Evolutionary conservation across 2,888 invertebrate species (phyloP).

Genomic region (Pecten maximus): DNA sequence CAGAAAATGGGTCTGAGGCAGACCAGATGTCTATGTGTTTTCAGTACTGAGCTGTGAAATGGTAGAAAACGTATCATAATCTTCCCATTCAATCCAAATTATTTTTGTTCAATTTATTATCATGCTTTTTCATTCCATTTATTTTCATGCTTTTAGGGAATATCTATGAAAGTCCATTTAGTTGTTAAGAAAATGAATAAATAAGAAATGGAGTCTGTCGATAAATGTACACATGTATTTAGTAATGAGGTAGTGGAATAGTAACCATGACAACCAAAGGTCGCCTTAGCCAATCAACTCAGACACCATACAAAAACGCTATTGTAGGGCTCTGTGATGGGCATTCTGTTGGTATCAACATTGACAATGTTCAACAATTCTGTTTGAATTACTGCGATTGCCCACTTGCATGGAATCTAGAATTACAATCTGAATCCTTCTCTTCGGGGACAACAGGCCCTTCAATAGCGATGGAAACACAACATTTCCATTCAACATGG

Average conservation of each 20-base stretch:
- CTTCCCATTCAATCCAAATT: slow-evolving; percentile 27
- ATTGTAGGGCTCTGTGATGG: not conserved
- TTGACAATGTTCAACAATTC: not conserved
- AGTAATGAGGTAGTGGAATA: not conserved
- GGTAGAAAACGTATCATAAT: not conserved
- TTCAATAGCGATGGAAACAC: slow-evolving; percentile 6
- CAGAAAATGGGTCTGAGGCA: not conserved
- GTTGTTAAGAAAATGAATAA: not conserved
- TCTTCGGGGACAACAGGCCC: not conserved
- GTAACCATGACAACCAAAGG: not conserved
- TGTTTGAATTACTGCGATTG: slow-evolving; percentile 10
- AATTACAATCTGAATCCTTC: not conserved
- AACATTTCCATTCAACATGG: slow-evolving; percentile 24
- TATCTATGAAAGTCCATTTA: slow-evolving; percentile 1
- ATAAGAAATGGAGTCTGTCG: not conserved
- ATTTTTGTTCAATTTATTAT: not conserved
- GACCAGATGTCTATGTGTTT: not conserved
- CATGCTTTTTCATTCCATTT: not conserved
- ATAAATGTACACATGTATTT: not conserved
- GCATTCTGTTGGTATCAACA: slow-evolving; percentile 19
- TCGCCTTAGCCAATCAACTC: not conserved
- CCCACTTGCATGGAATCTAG: slow-evolving; percentile 28
- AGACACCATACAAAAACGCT: not conserved
- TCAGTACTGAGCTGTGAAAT: not conserved
- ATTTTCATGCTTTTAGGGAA: not conserved